A percentile compares a stretch with the other conserved stretches of the same genome.
phyloP scores from a whole-genome alignment of 2,797 vertebrate genomes.

The Sebastes kiyomatsui region DNA sequence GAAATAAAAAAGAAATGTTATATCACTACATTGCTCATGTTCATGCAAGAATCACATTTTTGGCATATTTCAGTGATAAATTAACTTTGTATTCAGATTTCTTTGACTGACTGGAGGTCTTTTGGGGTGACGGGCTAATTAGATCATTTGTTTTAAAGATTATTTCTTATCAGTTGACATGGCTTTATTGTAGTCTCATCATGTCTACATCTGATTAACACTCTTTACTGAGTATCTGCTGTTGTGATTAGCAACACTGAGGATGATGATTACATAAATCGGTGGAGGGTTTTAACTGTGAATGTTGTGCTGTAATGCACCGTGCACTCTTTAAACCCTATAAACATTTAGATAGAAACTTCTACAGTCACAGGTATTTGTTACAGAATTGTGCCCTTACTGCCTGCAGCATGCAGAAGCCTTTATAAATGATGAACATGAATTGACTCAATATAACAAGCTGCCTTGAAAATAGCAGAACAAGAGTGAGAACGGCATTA shows the following conservation, averaged over 20 bases:
- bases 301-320: not conserved
- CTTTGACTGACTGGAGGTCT: not conserved
- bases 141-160: not conserved
- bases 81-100: not conserved
- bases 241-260: not conserved
- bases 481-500: not conserved
- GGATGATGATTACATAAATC: not conserved
- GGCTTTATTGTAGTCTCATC: not conserved
- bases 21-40: not conserved
- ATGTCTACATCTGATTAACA: conserved; percentile 4
- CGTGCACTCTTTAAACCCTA: not conserved
- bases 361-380: not conserved
- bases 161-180: not conserved
- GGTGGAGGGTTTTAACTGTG: not conserved
- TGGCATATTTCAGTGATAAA: too few species aligned
- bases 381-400: not conserved
- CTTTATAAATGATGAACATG: not conserved
- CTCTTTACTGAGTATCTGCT: not conserved
- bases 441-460: not conserved
- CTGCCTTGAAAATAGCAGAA: not conserved
- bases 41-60: not conserved
- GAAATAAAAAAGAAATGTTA: not conserved
- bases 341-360: not conserved
- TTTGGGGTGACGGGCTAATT: not conserved
- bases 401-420: not conserved